Evolutionary conservation across 2,888 invertebrate species (phyloP), one percentile per base, ranked within the genome.

Genomic region (Gibbula magus): DNA sequence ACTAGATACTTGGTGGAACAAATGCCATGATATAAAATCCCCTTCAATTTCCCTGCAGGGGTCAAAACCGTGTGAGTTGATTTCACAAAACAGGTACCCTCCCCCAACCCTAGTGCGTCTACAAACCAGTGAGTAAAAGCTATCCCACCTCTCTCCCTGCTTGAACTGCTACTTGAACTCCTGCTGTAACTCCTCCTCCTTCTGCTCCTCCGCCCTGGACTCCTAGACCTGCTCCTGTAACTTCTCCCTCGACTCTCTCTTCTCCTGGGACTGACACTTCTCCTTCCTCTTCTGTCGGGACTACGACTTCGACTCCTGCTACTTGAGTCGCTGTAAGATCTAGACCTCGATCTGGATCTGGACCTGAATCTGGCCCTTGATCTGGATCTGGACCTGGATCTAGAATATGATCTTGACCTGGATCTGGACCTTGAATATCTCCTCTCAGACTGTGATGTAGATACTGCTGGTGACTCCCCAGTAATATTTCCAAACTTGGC

Each of bases 191-290:
- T 77, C 45, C 66, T 5, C 10, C 29, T 45, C 45, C 77, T 61
- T 39, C 61, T 22, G 16, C 61, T 32, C 5, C 39, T 54, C 7
- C 25, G 16, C 20, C 25, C 20, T 20, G n/a, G 32, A 39, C 77
- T 61, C 3, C 45, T 32, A n/a, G 77, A 25, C 13, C 18, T 2
- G 61, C 56, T 66, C 70, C 70, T 53, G 53, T 51, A 52, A 75
- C 61, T 25, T 32, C 75, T 75, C 16, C 75, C 32, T 8, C 52
- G 20, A 51, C 51, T 51, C 1, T 29, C 39, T 32, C 29, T 45
- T 20, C 53, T 78, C 29, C 70, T 52, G 5, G 25, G 32, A 35
- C 61, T 78, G n/a, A 25, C 32, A 29, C 61, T 70, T 70, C 78
- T 67, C 18, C 25, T 51, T 45, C 67, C 67, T 16, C 67, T 52